Evolutionary conservation across 2,113 vertebrate species (phyloP).

Genomic region (Dromiciops gliroides): DNA sequence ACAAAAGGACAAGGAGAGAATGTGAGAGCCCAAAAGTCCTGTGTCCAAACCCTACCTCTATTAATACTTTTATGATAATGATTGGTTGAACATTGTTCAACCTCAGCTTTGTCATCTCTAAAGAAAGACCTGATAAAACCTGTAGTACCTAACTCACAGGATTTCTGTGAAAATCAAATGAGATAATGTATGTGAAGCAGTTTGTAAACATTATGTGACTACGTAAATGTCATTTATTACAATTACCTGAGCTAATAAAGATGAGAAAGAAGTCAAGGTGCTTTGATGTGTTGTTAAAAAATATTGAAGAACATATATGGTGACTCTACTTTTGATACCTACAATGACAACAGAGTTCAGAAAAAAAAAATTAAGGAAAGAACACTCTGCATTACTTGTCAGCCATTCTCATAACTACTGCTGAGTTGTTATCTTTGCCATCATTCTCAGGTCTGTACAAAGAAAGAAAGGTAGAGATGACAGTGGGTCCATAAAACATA

Average conservation of each 20-base stretch:
- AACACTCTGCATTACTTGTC: not conserved
- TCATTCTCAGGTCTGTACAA: not conserved
- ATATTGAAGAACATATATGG: conserved; percentile 2
- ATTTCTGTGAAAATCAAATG: not conserved
- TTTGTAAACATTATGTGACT: not conserved
- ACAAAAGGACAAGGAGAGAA: not conserved
- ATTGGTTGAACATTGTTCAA: too few relatives aligned
- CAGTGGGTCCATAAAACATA: not conserved
- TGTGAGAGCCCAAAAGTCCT: not conserved
- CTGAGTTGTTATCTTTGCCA: not conserved
- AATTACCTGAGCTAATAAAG: not conserved
- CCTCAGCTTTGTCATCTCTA: not conserved
- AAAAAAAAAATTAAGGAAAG: conserved; percentile 10
- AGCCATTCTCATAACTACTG: not conserved
- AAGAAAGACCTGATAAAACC: not conserved
- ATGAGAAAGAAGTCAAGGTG: not conserved
- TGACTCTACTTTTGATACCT: conserved; percentile 25
- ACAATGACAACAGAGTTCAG: not conserved
- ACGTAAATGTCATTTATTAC: not conserved
- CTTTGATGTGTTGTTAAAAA: conserved; percentile 34
- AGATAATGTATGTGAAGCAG: not conserved
- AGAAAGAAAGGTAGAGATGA: not conserved
- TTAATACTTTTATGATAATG: not conserved
- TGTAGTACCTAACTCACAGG: not conserved
- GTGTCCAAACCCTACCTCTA: not conserved